phyloP scores from a whole-genome alignment of 2,888 invertebrate genomes.

The Hirtodrosophila cameraria region DNA sequence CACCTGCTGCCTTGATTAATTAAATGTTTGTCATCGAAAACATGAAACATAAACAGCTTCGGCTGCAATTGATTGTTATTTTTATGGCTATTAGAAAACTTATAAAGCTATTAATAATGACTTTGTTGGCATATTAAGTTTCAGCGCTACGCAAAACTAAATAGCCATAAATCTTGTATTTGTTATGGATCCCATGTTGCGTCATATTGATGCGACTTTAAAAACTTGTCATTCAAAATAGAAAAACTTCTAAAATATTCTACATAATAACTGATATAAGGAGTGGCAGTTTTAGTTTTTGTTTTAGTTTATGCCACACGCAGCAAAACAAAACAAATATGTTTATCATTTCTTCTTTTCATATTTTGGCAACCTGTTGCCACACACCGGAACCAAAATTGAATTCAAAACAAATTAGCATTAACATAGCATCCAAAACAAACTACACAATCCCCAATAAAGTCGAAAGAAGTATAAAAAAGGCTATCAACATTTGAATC shows the following conservation, averaged over 20 bases:
- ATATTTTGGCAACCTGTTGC: constrained; percentile 42
- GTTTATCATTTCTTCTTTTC: constrained; percentile 41
- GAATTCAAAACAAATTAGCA: constrained; percentile 59
- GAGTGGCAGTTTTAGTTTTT: constrained; percentile 52
- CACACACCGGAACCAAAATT: constrained; percentile 62
- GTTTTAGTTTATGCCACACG: constrained; percentile 46
- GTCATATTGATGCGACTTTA: constrained; percentile 51
- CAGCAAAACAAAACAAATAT: constrained; percentile 45
- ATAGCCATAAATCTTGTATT: constrained; percentile 54
- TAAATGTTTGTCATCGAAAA: constrained; percentile 64
- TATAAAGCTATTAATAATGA: constrained; percentile 70
- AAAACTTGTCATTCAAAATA: constrained; percentile 51
- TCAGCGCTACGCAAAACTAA: constrained; percentile 35
- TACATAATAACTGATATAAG: constrained; percentile 26
- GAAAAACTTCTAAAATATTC: background rate
- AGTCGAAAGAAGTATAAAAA: constrained; percentile 27
- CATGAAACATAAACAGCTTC: constrained; percentile 37
- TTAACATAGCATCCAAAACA: constrained; percentile 29
- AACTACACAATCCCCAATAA: constrained; percentile 28
- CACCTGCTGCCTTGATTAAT: constrained; percentile 68
- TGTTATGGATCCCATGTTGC: constrained; percentile 46
- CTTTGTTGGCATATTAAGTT: constrained; percentile 58
- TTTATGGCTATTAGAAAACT: constrained; percentile 71
- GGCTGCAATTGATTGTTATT: constrained; percentile 54
- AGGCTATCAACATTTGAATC: constrained; percentile 44